Conservation (phyloP, 2,797 vertebrate genomes). For the Nyctibius grandis region DNA sequence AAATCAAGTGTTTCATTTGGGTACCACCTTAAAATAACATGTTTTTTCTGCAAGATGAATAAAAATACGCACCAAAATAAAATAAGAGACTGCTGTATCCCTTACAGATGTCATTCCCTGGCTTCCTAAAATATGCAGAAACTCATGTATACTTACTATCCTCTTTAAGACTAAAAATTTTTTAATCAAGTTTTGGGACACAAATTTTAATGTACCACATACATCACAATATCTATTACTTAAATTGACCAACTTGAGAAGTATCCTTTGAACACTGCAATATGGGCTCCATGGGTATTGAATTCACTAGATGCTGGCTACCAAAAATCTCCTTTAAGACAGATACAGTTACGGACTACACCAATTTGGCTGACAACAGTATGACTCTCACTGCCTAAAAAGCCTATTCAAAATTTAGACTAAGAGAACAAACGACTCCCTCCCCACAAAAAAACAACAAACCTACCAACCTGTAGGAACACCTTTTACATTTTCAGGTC, state of each 20-base stretch:
- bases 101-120: not conserved
- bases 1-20: not conserved
- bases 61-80: not conserved
- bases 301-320: not conserved
- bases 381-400: not conserved
- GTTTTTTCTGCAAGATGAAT: not conserved
- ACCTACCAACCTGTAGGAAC: not conserved
- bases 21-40: not conserved
- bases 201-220: not conserved
- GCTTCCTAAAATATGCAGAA: not conserved
- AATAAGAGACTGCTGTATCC: not conserved
- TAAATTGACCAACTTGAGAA: not conserved
- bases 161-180: not conserved
- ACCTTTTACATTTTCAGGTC: not conserved
- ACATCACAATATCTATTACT: not conserved
- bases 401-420: not conserved
- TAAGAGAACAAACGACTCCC: not conserved
- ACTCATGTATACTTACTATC: not conserved
- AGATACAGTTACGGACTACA: not conserved
- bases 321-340: not conserved
- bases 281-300: not conserved
- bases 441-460: not conserved
- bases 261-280: not conserved
- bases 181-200: not conserved
- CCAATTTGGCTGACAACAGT: not conserved